phyloP scores from a whole-genome alignment of 1,140 invertebrate genomes.

The Laodelphax striatellus region DNA sequence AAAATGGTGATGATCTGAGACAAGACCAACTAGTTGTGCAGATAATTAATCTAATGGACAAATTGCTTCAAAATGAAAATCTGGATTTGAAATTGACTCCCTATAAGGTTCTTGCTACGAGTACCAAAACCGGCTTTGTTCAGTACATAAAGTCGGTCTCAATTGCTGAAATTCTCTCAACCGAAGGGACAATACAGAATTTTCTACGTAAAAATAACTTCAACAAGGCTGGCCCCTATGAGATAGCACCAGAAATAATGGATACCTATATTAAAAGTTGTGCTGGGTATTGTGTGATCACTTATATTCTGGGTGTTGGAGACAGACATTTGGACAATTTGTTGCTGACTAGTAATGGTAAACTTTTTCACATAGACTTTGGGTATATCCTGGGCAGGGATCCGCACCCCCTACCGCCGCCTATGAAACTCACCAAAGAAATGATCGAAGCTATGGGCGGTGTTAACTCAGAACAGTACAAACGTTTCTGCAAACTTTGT shows the following conservation, averaged over 20 bases:
- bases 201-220: constrained; percentile 87
- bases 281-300: constrained; percentile 5
- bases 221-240: constrained; percentile 75
- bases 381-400: constrained; percentile 1
- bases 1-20: constrained; percentile 95
- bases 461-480: neutral
- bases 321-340: constrained; percentile 4
- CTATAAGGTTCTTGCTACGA: neutral
- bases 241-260: constrained; percentile 67
- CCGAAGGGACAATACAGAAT: constrained; percentile 79
- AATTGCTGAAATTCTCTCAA: constrained; percentile 80
- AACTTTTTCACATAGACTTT: neutral
- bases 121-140: neutral
- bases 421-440: neutral
- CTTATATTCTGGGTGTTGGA: neutral
- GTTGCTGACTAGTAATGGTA: neutral
- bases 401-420: neutral
- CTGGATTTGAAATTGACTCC: neutral
- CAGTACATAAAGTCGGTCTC: constrained; percentile 84
- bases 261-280: neutral
- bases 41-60: constrained; percentile 85
- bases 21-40: constrained; percentile 97
- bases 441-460: constrained; percentile 1
- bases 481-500: neutral
- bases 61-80: neutral